A percentile compares a stretch with the other conserved stretches of the same genome.
Conservation (phyloP, 2,888 invertebrate genomes). For the Tetrapedia diversipes region DNA sequence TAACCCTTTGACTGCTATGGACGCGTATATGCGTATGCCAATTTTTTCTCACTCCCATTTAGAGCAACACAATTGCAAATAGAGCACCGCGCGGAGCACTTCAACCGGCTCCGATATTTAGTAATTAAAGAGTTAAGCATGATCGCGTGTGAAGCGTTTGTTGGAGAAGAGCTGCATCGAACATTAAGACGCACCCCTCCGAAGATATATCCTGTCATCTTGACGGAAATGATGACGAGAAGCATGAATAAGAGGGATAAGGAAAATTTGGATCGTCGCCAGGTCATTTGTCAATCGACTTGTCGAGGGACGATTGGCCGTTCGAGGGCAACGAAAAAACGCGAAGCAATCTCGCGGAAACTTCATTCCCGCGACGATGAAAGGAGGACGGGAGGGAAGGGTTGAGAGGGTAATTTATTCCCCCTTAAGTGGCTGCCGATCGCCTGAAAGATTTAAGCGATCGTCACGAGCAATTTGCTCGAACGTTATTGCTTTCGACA, state of each 20-base stretch:
- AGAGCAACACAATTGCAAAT: no score
- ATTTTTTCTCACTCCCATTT: no score
- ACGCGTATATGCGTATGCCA: no score
- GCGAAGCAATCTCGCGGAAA: slow-evolving; percentile 30
- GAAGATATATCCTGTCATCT: neutral
- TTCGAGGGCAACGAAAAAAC: slow-evolving; percentile 7
- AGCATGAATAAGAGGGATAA: neutral
- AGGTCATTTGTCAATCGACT: slow-evolving; percentile 41
- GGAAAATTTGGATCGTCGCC: neutral
- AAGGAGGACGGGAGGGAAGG: neutral
- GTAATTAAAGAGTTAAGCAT: no score
- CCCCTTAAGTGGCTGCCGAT: slow-evolving; percentile 15
- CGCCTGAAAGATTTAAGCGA: slow-evolving; percentile 40
- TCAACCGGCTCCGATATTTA: no score
- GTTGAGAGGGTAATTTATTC: slow-evolving; percentile 34
- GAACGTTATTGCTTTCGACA: slow-evolving; percentile 27
- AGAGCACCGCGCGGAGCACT: no score
- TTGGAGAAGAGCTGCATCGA: neutral
- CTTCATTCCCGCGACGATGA: slow-evolving; percentile 2
- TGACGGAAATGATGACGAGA: neutral
- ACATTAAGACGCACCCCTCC: no score
- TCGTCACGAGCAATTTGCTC: slow-evolving; percentile 23
- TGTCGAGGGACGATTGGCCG: slow-evolving; percentile 24
- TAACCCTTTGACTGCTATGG: no score
- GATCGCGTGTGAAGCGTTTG: neutral